A percentile compares a stretch with the other conserved stretches of the same genome.
These are phyloP conservation scores for Sitobion miscanthi DNA, from an alignment of 1,140 invertebrate species.

Conservation along the genomic window DNA sequence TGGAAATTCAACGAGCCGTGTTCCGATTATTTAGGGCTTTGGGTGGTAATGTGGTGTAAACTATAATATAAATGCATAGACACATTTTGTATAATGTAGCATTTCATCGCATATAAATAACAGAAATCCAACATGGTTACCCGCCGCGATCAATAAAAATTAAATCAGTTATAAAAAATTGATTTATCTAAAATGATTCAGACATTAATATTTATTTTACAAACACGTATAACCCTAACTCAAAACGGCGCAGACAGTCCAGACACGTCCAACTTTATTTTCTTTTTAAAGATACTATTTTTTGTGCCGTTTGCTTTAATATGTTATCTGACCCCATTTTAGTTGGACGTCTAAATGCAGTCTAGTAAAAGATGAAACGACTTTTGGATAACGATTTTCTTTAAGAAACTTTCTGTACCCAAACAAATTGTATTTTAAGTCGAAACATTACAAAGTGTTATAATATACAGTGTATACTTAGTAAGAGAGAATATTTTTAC, in stretches of 20 bases:
- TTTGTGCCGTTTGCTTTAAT: slow-evolving; percentile 18
- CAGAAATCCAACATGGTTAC: not conserved
- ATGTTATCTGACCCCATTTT: slow-evolving; percentile 40
- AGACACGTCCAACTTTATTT: slow-evolving; percentile 36
- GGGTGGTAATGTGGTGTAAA: not conserved
- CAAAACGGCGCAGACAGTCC: slow-evolving; percentile 12
- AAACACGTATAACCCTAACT: slow-evolving; percentile 22
- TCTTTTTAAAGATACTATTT: not conserved
- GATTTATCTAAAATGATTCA: not conserved
- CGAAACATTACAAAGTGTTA: not conserved
- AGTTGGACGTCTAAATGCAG: not conserved
- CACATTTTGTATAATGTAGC: not conserved
- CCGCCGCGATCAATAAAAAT: not conserved
- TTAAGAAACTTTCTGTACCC: not conserved
- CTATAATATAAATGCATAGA: not conserved
- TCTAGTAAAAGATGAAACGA: slow-evolving; percentile 15
- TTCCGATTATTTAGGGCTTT: not conserved
- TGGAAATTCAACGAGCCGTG: not conserved
- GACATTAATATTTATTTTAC: slow-evolving; percentile 8
- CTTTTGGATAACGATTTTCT: slow-evolving; percentile 24
- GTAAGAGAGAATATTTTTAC: not conserved
- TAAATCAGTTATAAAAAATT: slow-evolving; percentile 6
- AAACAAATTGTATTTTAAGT: not conserved
- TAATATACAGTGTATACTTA: not conserved
- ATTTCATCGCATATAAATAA: not conserved